Base-by-base conservation (phyloP, 2,888 invertebrate genomes). In the Vanessa cardui region DNA sequence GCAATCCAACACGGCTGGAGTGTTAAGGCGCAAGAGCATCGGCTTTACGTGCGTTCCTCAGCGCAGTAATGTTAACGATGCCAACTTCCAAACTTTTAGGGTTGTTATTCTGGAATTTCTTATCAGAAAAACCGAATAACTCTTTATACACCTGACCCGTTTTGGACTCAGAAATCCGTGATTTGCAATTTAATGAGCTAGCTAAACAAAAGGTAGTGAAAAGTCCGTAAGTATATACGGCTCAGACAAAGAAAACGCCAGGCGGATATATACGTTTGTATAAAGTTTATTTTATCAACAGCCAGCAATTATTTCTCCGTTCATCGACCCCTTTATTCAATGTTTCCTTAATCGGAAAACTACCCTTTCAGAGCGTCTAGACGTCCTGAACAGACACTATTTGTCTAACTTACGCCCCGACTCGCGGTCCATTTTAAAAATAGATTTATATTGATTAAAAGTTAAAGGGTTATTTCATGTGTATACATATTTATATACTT, bases 301-400 rank as follows among this genome's bases (percentile, higher is more conserved):
- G 26, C 31, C 31, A 54, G 26, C 52, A 54, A 54, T 54, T 54
- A 54, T 31, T 39, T 39, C 47, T n/a, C 33, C 52, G 66, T 66
- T 60, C 66, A 64, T 58, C 46, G 60, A 59, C 49, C 61, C 45
- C 18, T 47, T 33, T 39, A 56, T 39, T 54, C 69, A 59, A 60
- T 64, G 54, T 63, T 69, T 68, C 54, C 66, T 54, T 39, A 71
- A 66, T 68, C 64, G 58, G 58, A 71, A 56, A 56, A 64, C 44
- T 64, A 50, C 44, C 45, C 67, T 64, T 45, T 21, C 56, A 54
- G 50, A 45, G 63, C 63, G 75, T 75, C 74, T 75, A 75, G 75
- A 75, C 75, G 60, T 52, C 62, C 56, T 47, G 59, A 66, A 66
- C 68, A 72, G 73, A 71, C 74, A 63, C 66, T 70, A 73, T 76